Evolutionary conservation across 2,113 vertebrate species (phyloP).

Genomic region (Poicephalus meyeri): DNA sequence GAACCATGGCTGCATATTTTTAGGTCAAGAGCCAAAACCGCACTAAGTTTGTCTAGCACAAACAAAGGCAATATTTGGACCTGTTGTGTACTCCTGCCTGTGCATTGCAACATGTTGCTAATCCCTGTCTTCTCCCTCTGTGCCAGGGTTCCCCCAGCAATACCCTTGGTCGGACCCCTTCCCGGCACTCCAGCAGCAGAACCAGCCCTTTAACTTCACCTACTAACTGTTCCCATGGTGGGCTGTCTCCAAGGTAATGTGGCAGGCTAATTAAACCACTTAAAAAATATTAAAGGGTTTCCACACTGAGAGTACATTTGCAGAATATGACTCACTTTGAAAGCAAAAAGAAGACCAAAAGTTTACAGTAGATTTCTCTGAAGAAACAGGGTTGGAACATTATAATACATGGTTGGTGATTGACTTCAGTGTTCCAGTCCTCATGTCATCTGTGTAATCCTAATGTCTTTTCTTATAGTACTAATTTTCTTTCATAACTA

Average conservation of each 20-base stretch:
- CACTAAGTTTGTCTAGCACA: background rate
- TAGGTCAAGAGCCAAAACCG: background rate
- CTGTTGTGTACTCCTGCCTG: background rate
- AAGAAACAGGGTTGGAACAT: background rate
- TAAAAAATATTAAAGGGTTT: slow-evolving; percentile 27
- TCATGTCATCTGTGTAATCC: background rate
- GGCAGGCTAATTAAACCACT: slow-evolving; percentile 44
- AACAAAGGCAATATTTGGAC: background rate
- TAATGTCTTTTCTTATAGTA: background rate
- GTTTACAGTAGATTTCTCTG: background rate
- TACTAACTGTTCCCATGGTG: slow-evolving; percentile 97
- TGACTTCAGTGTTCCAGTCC: background rate
- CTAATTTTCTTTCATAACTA: background rate
- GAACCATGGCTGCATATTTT: background rate
- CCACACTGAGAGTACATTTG: background rate
- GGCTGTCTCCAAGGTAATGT: slow-evolving; percentile 94
- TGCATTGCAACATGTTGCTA: background rate
- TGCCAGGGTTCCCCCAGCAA: slow-evolving; percentile 93
- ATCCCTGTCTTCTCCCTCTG: slow-evolving; percentile 25
- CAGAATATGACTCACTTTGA: slow-evolving; percentile 24
- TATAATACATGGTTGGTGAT: background rate
- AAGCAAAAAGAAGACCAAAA: background rate
- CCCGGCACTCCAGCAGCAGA: slow-evolving; percentile 90
- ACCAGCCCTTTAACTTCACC: slow-evolving; percentile 96
- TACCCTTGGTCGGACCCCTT: slow-evolving; percentile 89